Evolutionary conservation across 2,113 vertebrate genomes (phyloP).

Genomic region (Apodemus speciosus): DNA sequence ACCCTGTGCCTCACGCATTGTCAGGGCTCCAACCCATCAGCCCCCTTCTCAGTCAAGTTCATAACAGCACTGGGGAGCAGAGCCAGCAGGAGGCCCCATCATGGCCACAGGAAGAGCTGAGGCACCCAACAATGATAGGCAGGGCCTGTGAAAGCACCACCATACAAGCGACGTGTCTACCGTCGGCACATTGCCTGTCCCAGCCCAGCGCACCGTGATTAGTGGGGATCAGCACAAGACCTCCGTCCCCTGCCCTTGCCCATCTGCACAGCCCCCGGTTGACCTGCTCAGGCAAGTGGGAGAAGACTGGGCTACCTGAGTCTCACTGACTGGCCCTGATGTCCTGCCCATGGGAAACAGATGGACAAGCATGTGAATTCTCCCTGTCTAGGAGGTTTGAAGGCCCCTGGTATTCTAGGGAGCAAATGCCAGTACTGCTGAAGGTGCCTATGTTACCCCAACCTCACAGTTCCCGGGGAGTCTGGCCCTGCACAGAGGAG

Average conservation of each 20-base stretch:
- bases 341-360: neutral
- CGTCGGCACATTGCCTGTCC: fast-evolving
- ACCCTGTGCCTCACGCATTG: fast-evolving
- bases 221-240: fast-evolving
- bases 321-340: neutral
- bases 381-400: neutral
- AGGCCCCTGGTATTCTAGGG: neutral
- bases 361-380: neutral
- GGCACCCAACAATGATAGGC: neutral
- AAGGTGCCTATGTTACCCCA: neutral
- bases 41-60: neutral
- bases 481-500: fast-evolving
- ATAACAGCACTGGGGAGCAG: neutral
- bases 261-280: neutral
- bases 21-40: fast-evolving
- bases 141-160: fast-evolving
- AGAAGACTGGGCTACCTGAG: neutral
- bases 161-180: fast-evolving
- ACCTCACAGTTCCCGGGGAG: neutral
- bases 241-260: neutral
- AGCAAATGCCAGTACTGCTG: neutral
- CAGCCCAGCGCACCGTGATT: fast-evolving
- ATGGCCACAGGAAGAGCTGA: neutral
- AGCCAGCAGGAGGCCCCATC: fast-evolving
- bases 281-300: neutral